These are phyloP conservation scores for Ceratoteleas bidentatus DNA, from an alignment of 1,140 invertebrate genomes.

Conservation along the genomic window DNA sequence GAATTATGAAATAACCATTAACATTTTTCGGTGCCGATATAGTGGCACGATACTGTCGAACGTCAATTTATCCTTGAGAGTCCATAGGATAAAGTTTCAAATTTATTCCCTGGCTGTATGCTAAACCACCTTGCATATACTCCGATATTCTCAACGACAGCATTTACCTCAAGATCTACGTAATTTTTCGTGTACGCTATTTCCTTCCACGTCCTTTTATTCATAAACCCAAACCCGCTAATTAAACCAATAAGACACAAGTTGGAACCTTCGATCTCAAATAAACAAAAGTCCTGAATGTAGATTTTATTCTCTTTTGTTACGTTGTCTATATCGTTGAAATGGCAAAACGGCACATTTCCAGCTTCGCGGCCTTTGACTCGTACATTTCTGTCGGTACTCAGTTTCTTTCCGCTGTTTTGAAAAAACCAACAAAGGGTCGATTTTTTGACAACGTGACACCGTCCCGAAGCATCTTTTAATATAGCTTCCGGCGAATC, in stretches of 20 bases:
- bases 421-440: background rate
- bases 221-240: background rate
- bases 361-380: background rate
- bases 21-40: background rate
- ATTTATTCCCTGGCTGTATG: background rate
- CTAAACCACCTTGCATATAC: conserved; percentile 14
- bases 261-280: background rate
- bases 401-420: background rate
- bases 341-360: background rate
- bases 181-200: background rate
- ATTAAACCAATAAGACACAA: background rate
- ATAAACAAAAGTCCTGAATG: conserved; percentile 3
- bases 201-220: background rate
- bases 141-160: background rate
- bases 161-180: background rate
- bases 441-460: background rate
- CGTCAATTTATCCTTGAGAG: conserved; percentile 10
- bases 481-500: too few relatives aligned
- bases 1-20: background rate
- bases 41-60: background rate
- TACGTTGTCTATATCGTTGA: background rate
- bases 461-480: background rate
- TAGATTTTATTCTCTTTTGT: background rate
- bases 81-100: background rate
- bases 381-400: background rate